Percentiles rank a stretch among this genome's conserved stretches.
Conservation (phyloP, 1,140 invertebrate genomes). For the Lasioglossum baleicum region DNA sequence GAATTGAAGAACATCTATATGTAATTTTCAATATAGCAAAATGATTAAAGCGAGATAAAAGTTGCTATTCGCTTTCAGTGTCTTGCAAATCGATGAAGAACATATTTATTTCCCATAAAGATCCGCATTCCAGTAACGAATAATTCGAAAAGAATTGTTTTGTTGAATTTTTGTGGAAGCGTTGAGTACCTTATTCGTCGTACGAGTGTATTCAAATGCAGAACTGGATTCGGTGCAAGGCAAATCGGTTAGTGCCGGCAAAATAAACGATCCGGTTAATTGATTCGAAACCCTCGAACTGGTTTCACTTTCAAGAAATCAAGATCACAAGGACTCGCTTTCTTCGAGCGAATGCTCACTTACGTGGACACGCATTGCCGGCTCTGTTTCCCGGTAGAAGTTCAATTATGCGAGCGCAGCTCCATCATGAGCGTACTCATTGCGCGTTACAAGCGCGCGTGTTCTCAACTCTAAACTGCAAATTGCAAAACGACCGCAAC, state of each 20-base stretch:
- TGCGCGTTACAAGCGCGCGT: not conserved
- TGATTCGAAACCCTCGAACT: not conserved
- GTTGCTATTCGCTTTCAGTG: no score
- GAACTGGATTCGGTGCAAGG: no score
- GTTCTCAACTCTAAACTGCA: not conserved
- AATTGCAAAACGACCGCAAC: slow-evolving; percentile 30
- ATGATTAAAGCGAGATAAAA: no score
- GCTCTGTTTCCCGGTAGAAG: slow-evolving; percentile 2
- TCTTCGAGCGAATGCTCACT: not conserved
- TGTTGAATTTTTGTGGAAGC: no score
- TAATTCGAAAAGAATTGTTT: no score
- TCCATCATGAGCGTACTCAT: not conserved
- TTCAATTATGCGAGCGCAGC: not conserved
- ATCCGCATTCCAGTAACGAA: no score
- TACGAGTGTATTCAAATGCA: no score
- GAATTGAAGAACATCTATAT: no score
- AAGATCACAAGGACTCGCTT: slow-evolving; percentile 14
- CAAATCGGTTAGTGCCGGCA: not conserved
- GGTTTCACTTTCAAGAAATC: slow-evolving; percentile 24
- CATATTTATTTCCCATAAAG: no score
- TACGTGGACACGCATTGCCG: not conserved
- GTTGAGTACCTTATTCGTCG: no score
- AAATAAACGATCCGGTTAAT: not conserved
- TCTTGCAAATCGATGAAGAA: no score
- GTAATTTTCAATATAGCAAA: no score